Percentiles rank a stretch among this genome's conserved stretches.
Conservation (phyloP, 2,797 vertebrate genomes). For the Morelia viridis region DNA sequence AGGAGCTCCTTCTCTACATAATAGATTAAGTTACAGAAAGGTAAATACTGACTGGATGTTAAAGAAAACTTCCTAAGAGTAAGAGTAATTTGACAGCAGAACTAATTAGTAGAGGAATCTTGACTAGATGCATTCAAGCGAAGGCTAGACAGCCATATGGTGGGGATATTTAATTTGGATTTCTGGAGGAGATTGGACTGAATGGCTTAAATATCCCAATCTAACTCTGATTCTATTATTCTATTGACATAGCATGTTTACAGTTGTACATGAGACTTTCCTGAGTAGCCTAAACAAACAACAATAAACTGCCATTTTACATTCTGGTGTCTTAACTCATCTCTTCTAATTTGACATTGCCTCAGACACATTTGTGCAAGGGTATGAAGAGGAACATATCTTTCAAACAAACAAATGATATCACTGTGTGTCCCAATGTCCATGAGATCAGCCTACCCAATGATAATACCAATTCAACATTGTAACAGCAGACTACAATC, state of each 20-base stretch:
- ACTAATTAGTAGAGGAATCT: not conserved
- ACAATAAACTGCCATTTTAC: not conserved
- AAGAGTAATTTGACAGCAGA: not conserved
- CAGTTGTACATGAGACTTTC: not conserved
- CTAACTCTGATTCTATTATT: not conserved
- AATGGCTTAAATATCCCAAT: not conserved
- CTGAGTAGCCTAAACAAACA: not conserved
- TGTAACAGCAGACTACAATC: not conserved
- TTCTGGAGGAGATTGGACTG: not conserved
- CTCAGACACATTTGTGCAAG: not conserved
- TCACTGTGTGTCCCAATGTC: not conserved
- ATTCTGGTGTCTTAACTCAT: not conserved
- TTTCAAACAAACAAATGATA: conserved; percentile 2
- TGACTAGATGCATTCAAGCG: not conserved
- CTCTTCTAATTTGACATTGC: not conserved
- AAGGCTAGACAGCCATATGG: not conserved
- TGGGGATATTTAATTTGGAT: not conserved
- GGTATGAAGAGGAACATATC: not conserved
- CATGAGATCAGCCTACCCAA: conserved; percentile 20
- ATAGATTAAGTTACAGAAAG: too few relatives aligned
- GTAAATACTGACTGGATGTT: too few relatives aligned
- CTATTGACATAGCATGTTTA: not conserved
- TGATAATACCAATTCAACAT: conserved; percentile 23
- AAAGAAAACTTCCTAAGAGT: too few relatives aligned
- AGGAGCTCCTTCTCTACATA: not conserved